Evolutionary conservation across 2,888 invertebrate genomes (phyloP).

Genomic region (Parochlus steinenii): DNA sequence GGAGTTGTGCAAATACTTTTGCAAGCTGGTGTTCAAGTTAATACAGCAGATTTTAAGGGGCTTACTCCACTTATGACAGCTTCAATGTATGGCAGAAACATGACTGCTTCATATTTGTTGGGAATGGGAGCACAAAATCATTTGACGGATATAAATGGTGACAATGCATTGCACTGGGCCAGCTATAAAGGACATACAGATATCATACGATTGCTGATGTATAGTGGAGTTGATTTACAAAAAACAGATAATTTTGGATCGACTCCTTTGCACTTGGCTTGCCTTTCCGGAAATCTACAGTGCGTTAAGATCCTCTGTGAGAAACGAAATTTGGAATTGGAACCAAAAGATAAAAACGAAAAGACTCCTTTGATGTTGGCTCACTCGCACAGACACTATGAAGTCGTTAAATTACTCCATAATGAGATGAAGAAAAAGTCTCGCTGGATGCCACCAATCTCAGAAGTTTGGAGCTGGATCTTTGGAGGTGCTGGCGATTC

Average conservation of each 20-base stretch:
- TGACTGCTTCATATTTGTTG: constrained; percentile 75
- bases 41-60: constrained; percentile 78
- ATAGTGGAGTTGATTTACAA: constrained; percentile 78
- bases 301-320: constrained; percentile 79
- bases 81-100: constrained; percentile 83
- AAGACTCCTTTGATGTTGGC: constrained; percentile 84
- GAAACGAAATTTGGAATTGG: constrained; percentile 77
- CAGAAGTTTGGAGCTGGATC: constrained; percentile 74
- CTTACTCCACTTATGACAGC: constrained; percentile 82
- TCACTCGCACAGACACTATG: constrained; percentile 70
- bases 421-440: constrained; percentile 66
- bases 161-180: constrained; percentile 87
- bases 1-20: constrained; percentile 66
- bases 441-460: constrained; percentile 74
- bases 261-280: constrained; percentile 78
- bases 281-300: constrained; percentile 71
- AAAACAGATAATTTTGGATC: constrained; percentile 87
- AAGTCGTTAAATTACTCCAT: constrained; percentile 65
- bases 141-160: constrained; percentile 80
- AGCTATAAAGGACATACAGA: constrained; percentile 87
- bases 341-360: constrained; percentile 77
- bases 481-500: constrained; percentile 86
- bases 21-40: constrained; percentile 73
- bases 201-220: constrained; percentile 69
- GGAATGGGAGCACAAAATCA: constrained; percentile 80